A percentile compares a stretch with the other conserved stretches of the same genome.
Evolutionary conservation across 2,797 vertebrate species (phyloP).

Genomic region (Limnodromus scolopaceus): DNA sequence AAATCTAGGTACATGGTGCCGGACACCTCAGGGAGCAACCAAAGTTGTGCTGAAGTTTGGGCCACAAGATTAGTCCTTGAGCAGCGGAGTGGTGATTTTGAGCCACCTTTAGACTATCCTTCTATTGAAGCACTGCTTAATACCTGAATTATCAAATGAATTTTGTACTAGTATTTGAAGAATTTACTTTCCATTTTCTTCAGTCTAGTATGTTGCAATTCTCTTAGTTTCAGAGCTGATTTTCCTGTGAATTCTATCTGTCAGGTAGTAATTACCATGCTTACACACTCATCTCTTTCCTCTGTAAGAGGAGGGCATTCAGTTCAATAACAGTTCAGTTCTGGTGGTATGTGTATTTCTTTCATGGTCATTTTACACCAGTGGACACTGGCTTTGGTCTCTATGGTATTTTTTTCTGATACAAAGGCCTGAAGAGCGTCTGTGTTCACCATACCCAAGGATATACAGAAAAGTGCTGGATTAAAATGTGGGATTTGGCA

Average conservation of each 20-base stretch:
- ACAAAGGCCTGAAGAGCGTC: not conserved
- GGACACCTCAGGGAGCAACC: not conserved
- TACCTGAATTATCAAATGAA: not conserved
- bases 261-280: not conserved
- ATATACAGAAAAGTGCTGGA: not conserved
- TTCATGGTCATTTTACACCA: not conserved
- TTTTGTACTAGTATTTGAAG: not conserved
- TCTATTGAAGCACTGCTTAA: not conserved
- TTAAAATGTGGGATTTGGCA: not conserved
- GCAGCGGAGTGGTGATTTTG: not conserved
- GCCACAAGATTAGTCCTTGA: not conserved
- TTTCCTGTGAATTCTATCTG: not conserved
- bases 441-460: not conserved
- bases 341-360: not conserved
- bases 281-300: not conserved
- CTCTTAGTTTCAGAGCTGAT: not conserved
- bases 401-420: not conserved
- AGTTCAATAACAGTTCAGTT: not conserved
- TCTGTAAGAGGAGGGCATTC: not conserved
- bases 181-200: not conserved
- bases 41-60: not conserved
- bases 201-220: not conserved
- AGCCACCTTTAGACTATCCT: not conserved
- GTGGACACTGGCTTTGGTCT: not conserved
- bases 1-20: not conserved